Percentiles rank a stretch among this genome's conserved stretches.
Conservation (phyloP, 2,113 vertebrate species). For the Struthidea cinerea region DNA sequence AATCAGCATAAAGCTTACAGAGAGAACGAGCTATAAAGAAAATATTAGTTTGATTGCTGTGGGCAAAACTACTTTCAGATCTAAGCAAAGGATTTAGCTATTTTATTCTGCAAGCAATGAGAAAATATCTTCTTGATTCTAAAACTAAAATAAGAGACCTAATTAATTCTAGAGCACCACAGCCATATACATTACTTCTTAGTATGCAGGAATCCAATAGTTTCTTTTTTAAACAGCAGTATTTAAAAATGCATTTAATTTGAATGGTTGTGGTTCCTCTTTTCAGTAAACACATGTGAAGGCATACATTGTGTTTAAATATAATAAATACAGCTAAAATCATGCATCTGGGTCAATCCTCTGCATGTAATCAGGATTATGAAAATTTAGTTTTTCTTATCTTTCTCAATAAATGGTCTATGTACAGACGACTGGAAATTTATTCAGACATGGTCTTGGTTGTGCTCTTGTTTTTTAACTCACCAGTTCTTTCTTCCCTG, state of each 20-base stretch:
- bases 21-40: slow-evolving; percentile 53
- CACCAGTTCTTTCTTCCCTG: background rate
- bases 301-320: slow-evolving; percentile 40
- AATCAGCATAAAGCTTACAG: slow-evolving; percentile 55
- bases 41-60: slow-evolving; percentile 63
- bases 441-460: slow-evolving; percentile 36
- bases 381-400: slow-evolving; percentile 58
- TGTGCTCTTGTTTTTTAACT: slow-evolving; percentile 24
- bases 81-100: slow-evolving; percentile 51
- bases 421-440: slow-evolving; percentile 12
- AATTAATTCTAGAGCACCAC: slow-evolving; percentile 43
- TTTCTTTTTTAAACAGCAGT: slow-evolving; percentile 24
- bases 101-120: slow-evolving; percentile 59
- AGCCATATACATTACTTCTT: slow-evolving; percentile 13
- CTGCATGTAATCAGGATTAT: slow-evolving; percentile 62
- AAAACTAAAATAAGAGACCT: slow-evolving; percentile 43
- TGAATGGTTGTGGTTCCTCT: slow-evolving; percentile 28
- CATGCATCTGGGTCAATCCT: slow-evolving; percentile 65
- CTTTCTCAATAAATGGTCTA: slow-evolving; percentile 41
- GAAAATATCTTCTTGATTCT: slow-evolving; percentile 50
- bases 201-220: slow-evolving; percentile 29
- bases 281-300: slow-evolving; percentile 47
- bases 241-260: slow-evolving; percentile 26
- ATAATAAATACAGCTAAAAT: slow-evolving; percentile 53
- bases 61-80: slow-evolving; percentile 65